phyloP scores from a whole-genome alignment of 1,140 invertebrate species.

The Whitmania pigra region DNA sequence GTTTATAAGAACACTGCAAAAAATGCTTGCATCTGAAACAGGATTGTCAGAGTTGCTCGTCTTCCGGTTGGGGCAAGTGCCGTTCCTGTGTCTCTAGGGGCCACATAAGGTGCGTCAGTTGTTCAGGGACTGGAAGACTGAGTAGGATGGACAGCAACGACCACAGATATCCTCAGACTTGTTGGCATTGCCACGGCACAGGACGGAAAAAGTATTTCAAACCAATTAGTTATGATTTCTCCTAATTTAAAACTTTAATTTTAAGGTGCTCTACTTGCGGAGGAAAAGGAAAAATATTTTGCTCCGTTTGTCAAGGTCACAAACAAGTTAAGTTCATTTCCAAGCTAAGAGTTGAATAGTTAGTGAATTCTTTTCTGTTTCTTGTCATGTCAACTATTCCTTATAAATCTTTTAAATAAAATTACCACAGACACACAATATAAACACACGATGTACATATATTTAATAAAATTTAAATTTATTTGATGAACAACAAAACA shows the following conservation, averaged over 20 bases:
- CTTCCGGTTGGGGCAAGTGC: constrained; percentile 22
- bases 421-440: not conserved
- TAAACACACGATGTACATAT: not conserved
- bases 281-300: constrained; percentile 43
- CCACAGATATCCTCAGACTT: constrained; percentile 20
- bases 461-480: not conserved
- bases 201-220: constrained; percentile 21
- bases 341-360: constrained; percentile 46
- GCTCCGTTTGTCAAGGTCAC: constrained; percentile 44
- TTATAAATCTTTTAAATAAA: too few relatives aligned
- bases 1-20: too few relatives aligned
- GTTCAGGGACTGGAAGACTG: constrained; percentile 18
- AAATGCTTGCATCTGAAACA: not conserved
- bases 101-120: constrained; percentile 22
- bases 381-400: not conserved
- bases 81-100: constrained; percentile 20
- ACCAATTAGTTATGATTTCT: not conserved
- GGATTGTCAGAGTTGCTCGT: constrained; percentile 18
- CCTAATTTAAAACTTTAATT: not conserved
- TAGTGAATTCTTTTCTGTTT: constrained; percentile 18
- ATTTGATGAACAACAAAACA: not conserved
- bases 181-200: constrained; percentile 25
- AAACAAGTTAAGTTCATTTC: constrained; percentile 47
- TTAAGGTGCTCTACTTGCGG: constrained; percentile 34
- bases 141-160: constrained; percentile 22